Evolutionary conservation across 1,140 invertebrate species (phyloP).

Genomic region (Plodia interpunctella): DNA sequence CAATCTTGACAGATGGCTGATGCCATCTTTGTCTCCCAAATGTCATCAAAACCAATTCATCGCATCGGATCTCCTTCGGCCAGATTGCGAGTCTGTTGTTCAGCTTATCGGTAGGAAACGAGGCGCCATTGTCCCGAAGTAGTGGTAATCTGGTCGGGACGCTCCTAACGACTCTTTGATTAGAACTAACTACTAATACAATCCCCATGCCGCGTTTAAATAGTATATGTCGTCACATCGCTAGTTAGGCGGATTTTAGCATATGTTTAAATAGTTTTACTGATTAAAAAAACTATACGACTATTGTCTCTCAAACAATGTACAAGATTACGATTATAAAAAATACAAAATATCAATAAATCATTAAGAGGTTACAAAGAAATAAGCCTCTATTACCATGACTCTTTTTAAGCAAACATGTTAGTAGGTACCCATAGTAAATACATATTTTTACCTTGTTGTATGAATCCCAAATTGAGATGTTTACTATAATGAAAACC

Average conservation of each 20-base stretch:
- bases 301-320: too few relatives aligned
- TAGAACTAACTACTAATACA: conserved; percentile 46
- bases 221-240: background rate
- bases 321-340: too few relatives aligned
- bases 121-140: conserved; percentile 41
- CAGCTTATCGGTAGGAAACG: conserved; percentile 41
- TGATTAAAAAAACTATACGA: too few relatives aligned
- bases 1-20: too few relatives aligned
- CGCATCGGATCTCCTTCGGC: background rate
- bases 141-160: conserved; percentile 41
- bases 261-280: background rate
- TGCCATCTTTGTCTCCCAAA: background rate
- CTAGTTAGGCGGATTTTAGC: background rate
- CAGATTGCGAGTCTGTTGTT: background rate
- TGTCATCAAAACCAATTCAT: background rate
- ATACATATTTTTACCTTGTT: too few relatives aligned
- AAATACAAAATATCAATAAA: too few relatives aligned
- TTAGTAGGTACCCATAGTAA: too few relatives aligned
- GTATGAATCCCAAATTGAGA: too few relatives aligned
- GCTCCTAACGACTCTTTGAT: conserved; percentile 53
- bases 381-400: too few relatives aligned
- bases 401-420: too few relatives aligned
- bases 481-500: too few relatives aligned
- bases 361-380: too few relatives aligned
- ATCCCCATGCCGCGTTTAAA: conserved; percentile 11